These are phyloP conservation scores for Pantherophis alleghaniensis DNA, from an alignment of 2,797 vertebrate genomes.

Conservation along the genomic window DNA sequence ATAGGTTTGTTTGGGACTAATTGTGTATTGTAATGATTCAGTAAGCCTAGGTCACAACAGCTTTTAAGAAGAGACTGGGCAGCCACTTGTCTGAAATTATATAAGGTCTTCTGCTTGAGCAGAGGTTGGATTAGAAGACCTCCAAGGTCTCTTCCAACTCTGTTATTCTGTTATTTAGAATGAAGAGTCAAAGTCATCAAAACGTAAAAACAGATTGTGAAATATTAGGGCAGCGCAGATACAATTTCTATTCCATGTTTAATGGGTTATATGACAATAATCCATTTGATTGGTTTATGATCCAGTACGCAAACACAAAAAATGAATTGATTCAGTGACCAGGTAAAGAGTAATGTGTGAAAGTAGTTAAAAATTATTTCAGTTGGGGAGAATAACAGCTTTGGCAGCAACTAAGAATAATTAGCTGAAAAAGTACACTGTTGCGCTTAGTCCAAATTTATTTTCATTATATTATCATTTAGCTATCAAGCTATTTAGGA, in stretches of 20 bases:
- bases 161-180: neutral
- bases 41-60: too few species aligned
- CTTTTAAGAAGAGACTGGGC: neutral
- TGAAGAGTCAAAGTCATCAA: neutral
- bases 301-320: neutral
- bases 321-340: neutral
- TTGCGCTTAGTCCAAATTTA: neutral
- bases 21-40: too few species aligned
- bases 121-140: neutral
- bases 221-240: neutral
- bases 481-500: neutral
- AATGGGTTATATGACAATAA: neutral
- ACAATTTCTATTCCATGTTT: neutral
- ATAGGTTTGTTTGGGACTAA: too few species aligned
- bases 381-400: neutral
- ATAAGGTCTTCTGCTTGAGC: neutral
- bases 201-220: neutral
- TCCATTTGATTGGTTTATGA: neutral
- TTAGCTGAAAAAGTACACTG: neutral
- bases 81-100: neutral
- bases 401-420: neutral
- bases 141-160: neutral
- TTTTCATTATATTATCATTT: neutral
- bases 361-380: neutral
- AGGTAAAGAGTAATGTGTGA: neutral